Evolutionary conservation across 2,797 vertebrate genomes (phyloP).

Genomic region (Bufotes viridis): DNA sequence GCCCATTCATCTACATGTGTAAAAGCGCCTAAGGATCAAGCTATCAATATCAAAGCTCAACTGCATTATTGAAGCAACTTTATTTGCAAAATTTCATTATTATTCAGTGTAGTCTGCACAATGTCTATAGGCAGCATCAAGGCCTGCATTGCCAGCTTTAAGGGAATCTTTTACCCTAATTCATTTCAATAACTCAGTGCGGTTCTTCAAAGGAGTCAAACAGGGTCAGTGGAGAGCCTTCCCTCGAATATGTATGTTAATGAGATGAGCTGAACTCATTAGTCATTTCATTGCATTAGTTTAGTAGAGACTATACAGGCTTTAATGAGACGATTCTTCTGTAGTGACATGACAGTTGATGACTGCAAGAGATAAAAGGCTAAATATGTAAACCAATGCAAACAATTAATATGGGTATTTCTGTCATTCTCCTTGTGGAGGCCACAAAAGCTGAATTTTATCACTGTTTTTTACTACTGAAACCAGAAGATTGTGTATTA

Average conservation of each 20-base stretch:
- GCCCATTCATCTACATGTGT: no score
- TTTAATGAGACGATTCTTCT: not conserved
- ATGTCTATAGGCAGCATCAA: not conserved
- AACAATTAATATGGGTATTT: slow-evolving; percentile 68
- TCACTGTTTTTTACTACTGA: slow-evolving; percentile 61
- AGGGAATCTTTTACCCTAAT: not conserved
- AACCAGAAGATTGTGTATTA: not conserved
- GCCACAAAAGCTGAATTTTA: slow-evolving; percentile 53
- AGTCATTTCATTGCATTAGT: not conserved
- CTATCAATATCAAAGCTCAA: no score
- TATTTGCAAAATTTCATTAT: not conserved
- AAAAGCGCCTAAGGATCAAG: no score
- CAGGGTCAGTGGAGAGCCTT: no score
- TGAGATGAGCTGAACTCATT: not conserved
- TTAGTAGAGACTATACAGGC: not conserved
- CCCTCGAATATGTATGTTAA: not conserved
- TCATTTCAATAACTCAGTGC: no score
- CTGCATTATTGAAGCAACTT: not conserved
- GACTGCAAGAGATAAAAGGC: slow-evolving; percentile 49
- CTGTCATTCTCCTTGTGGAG: slow-evolving; percentile 62
- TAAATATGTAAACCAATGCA: slow-evolving; percentile 57
- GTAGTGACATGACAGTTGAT: slow-evolving; percentile 40
- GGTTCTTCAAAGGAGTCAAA: no score
- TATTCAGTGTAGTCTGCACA: not conserved
- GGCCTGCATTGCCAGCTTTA: not conserved